These are phyloP conservation scores for Coendou prehensilis DNA, from an alignment of 2,797 vertebrate genomes.

Conservation along the genomic window DNA sequence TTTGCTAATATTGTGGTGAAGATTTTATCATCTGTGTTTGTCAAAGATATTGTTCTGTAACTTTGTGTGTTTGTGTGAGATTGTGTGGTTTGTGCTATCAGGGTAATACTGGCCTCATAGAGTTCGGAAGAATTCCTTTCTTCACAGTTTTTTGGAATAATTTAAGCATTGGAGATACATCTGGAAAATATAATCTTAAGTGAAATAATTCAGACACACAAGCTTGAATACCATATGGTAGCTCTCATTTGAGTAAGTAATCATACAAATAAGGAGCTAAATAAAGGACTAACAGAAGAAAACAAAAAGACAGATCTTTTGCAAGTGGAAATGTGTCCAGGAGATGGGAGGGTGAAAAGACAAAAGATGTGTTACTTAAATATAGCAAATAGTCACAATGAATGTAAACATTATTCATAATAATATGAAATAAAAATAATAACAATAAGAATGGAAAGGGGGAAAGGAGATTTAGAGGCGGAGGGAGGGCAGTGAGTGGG, in stretches of 20 bases:
- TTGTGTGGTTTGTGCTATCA: background rate
- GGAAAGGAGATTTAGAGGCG: background rate
- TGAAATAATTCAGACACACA: background rate
- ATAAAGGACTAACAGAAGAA: background rate
- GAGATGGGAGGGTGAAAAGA: background rate
- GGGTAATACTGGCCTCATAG: background rate
- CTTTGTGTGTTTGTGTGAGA: background rate
- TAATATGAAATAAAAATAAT: background rate
- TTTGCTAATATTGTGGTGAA: background rate
- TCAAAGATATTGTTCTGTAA: background rate
- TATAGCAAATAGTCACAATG: background rate
- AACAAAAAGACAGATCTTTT: background rate
- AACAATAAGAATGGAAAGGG: background rate
- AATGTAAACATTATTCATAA: background rate
- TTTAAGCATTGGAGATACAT: background rate
- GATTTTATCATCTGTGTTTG: background rate
- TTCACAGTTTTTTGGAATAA: background rate
- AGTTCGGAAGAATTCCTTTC: background rate
- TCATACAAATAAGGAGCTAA: background rate
- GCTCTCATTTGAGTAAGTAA: background rate
- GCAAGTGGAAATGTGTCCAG: background rate
- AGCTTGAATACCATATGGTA: background rate
- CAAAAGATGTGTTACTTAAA: background rate
- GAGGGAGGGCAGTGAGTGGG: background rate
- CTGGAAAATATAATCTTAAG: background rate